Base-by-base conservation (phyloP, 2,797 vertebrate species). In the Crocidura indochinensis region DNA sequence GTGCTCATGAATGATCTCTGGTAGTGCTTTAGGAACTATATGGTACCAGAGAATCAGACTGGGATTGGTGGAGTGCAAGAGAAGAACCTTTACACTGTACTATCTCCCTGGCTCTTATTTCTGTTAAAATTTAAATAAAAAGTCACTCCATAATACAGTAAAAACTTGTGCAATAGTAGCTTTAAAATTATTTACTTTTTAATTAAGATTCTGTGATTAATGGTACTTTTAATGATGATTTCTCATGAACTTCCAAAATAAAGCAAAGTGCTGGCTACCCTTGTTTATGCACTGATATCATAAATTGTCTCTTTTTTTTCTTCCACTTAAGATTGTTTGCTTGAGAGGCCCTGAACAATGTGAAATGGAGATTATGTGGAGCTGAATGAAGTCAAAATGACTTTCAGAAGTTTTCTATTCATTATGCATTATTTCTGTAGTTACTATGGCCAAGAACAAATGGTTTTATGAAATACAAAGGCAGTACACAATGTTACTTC, bases 371-470 rank as follows among this genome's bases (percentile, higher is more conserved):
- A 53, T 74, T 65, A 44, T 51, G 26, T 10, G 2, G 15, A 44
- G 24, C 71, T 2, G 10, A 88, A 31, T 68, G 31, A 60, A 78
- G 49, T 64, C 60, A 29, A 79, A 88, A 90, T 82, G 87, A 69
- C 27, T 77, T 87, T 79, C 38, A 56, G 31, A 75, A 84, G 10
- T 91, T 91, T 69, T 49, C 60, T 53, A 4, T 88, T 88, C 27
- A 6, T 77, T 60, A 60, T 53, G 29, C 29, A 31, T 87, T 49
- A 49, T 69, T 90, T 91, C n/a, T 81, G 20, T 51, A 68, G 53
- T 27, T 67, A 31, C 65, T 22, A 15, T 9, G 44, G 7, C 26
- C 20, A 38, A 71, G 51, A 89, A 77, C 3, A 73, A 82, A 84
- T 44, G 19, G 49, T 27, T 5, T 5, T 80, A 20, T 19, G 44